Conservation (phyloP, 2,113 vertebrate species). For the Tretioscincus oriximinensis region DNA sequence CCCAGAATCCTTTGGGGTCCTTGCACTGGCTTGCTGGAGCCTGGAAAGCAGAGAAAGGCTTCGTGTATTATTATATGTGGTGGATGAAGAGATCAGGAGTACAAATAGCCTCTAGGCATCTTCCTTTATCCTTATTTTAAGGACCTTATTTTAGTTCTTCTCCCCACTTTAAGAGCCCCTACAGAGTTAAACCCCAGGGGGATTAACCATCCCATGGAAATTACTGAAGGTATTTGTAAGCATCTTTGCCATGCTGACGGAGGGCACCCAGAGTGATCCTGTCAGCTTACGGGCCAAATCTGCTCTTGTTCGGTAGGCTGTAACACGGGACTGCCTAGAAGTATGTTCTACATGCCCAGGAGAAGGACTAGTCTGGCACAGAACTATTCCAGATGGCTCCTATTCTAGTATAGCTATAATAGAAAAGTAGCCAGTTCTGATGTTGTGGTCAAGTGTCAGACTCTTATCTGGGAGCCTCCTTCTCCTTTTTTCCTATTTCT, state of each 20-base stretch:
- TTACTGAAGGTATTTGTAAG: neutral
- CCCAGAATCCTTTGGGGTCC: slow-evolving; percentile 4
- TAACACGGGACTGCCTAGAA: too few relatives aligned
- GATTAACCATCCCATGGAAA: neutral
- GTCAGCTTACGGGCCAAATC: neutral
- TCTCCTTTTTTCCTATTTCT: too few relatives aligned
- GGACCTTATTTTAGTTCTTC: too few relatives aligned
- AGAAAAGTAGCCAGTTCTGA: too few relatives aligned
- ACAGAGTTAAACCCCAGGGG: neutral
- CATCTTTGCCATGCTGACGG: neutral
- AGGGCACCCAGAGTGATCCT: neutral
- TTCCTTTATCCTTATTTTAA: neutral
- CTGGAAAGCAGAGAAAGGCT: neutral
- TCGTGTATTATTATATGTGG: neutral
- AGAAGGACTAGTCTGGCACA: too few relatives aligned
- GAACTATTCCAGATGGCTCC: too few relatives aligned
- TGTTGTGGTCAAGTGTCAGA: too few relatives aligned
- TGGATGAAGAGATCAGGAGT: neutral
- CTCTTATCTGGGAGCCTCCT: too few relatives aligned
- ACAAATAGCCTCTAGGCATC: neutral
- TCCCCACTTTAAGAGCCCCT: neutral
- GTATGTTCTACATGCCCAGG: too few relatives aligned
- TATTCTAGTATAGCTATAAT: too few relatives aligned
- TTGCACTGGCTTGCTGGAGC: neutral
- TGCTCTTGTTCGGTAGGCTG: too few relatives aligned